These are phyloP conservation scores for Amphipyra berbera DNA, from an alignment of 2,888 invertebrate species.

Conservation along the genomic window DNA sequence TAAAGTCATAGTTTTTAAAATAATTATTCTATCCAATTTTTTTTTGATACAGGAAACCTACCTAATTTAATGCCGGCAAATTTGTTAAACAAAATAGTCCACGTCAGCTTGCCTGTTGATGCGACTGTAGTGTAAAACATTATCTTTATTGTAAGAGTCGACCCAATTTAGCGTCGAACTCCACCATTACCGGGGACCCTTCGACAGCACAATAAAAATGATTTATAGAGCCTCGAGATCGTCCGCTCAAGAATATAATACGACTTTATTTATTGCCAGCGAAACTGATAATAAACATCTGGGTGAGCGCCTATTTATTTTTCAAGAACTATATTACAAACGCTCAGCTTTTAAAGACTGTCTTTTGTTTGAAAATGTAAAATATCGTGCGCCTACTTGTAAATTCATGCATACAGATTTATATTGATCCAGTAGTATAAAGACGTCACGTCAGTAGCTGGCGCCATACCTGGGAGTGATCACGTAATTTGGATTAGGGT, in stretches of 20 bases:
- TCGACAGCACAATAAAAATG: slow-evolving; percentile 87
- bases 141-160: slow-evolving; percentile 76
- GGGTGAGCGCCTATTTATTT: slow-evolving; percentile 70
- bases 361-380: slow-evolving; percentile 13
- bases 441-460: no score
- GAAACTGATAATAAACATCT: slow-evolving; percentile 84
- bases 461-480: no score
- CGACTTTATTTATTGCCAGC: slow-evolving; percentile 83
- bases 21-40: no score
- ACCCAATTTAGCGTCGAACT: slow-evolving; percentile 82
- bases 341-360: slow-evolving; percentile 18
- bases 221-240: slow-evolving; percentile 84
- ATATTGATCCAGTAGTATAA: no score
- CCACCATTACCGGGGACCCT: slow-evolving; percentile 79
- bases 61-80: not conserved
- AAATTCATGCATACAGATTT: no score
- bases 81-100: slow-evolving; percentile 25
- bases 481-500: no score
- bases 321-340: slow-evolving; percentile 45
- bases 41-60: not conserved
- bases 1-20: no score
- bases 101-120: slow-evolving; percentile 57
- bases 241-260: slow-evolving; percentile 84
- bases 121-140: slow-evolving; percentile 63
- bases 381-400: no score